phyloP scores from a whole-genome alignment of 1,140 invertebrate species.

The Nasonia giraulti region DNA sequence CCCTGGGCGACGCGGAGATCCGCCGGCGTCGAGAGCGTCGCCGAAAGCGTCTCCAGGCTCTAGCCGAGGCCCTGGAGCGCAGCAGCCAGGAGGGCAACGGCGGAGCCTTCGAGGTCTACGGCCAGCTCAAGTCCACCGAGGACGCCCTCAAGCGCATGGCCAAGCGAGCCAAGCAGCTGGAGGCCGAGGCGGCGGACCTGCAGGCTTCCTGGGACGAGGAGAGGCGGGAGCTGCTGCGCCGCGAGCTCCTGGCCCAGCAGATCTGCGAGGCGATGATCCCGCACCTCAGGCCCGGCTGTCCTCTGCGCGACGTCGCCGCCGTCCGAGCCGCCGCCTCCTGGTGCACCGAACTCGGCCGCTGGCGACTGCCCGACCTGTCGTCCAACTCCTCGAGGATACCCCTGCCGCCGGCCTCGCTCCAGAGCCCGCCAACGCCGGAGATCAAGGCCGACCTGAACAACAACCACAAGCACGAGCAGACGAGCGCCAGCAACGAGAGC shows the following conservation, averaged over 20 bases:
- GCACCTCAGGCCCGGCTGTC: slow-evolving; percentile 71
- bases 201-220: slow-evolving; percentile 72
- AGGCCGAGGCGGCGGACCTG: slow-evolving; percentile 69
- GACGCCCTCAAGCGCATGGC: slow-evolving; percentile 72
- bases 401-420: slow-evolving; percentile 63
- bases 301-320: slow-evolving; percentile 67
- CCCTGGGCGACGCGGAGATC: slow-evolving; percentile 64
- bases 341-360: slow-evolving; percentile 70
- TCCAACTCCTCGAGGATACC: slow-evolving; percentile 60
- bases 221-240: slow-evolving; percentile 68
- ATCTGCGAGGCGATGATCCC: slow-evolving; percentile 72
- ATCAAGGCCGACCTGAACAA: slow-evolving; percentile 68
- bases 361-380: slow-evolving; percentile 68
- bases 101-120: slow-evolving; percentile 71
- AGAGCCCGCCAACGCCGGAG: not conserved
- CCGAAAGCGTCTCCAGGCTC: slow-evolving; percentile 66
- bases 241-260: slow-evolving; percentile 69
- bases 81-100: slow-evolving; percentile 68
- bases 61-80: slow-evolving; percentile 66
- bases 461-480: slow-evolving; percentile 62
- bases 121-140: slow-evolving; percentile 71
- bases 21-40: slow-evolving; percentile 66
- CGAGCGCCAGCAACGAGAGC: slow-evolving; percentile 49
- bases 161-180: slow-evolving; percentile 68
- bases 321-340: slow-evolving; percentile 68